Base-by-base conservation (phyloP, 2,113 vertebrate genomes). In the Cyanocitta stelleri region DNA sequence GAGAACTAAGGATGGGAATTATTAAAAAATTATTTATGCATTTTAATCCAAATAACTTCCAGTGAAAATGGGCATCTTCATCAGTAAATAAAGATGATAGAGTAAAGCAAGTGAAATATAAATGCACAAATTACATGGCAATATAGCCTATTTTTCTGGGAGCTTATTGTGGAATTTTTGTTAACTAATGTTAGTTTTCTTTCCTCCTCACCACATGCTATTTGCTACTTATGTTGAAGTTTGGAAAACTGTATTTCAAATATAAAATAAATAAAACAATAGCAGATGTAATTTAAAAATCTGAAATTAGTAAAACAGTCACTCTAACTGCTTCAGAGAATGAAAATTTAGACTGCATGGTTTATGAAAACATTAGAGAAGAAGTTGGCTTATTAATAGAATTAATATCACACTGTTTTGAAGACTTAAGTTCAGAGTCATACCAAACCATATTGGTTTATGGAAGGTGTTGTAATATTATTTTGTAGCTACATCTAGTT, bases 91-190 rank as follows among this genome's bases (percentile, higher is more conserved):
- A 96, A 92, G 81, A 91, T 93, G 46, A 96, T 72, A 62, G 23
- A 77, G 66, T 89, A 87, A 71, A 96, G 22, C 56, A 93, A 93
- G 72, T 41, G 49, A 87, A 96, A 94, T 79, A 97, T 75, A 95
- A 97, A 97, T 79, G 81, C 39, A 87, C 41, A 84, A 81, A 85
- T 61, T 67, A 24, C 17, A 41, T 23, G 41, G 30, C 6, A 64
- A 80, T 37, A 37, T 11, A 58, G 51, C 5, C 79, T 80, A 44
- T 87, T 97, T 97, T 94, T 78, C 74, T 81, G 73, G 67, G 84
- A 95, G 59, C 96, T 97, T 96, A 96, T 68, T 88, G 69, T 77
- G 81, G 89, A 96, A 97, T 96, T 97, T 97, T 96, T 97, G 90
- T 86, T 97, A 86, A 95, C 87, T 90, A 96, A 93, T 87, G 86